Base-by-base conservation (phyloP, 1,140 invertebrate genomes). In the Heliconius nattereri region DNA sequence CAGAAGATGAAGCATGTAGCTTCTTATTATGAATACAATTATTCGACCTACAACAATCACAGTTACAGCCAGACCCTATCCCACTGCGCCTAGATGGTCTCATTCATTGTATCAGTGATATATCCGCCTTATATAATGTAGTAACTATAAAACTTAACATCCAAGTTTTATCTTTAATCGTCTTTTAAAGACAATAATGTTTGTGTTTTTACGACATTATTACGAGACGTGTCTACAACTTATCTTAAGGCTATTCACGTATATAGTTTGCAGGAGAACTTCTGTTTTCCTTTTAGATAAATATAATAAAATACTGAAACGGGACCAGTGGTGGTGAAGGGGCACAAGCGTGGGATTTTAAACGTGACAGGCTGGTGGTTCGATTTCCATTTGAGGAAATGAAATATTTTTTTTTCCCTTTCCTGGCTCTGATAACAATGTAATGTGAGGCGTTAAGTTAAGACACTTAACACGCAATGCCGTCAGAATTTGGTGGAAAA, bases 161-260 rank as follows among this genome's bases (percentile, higher is more conserved):
- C 3, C n/a, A 60, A 60, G 7, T 60, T 60, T 23, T 60, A 23
- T 60, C 57, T 60, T 60, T 8, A 54, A 54, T 54, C 52, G 52
- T 54, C 20, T 54, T n/a, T 54, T 60, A 26, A 60, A 60, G 57
- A 60, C 23, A 60, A 23, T 60, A 60, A 60, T 26, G 23, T 60
- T 60, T 60, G 57, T 60, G 8, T 60, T 60, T 60, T 60, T 60
- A 60, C 57, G 57, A 60, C n/a, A 60, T 60, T 60, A 60, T 60
- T 60, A 60, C n/a, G 57, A 23, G 9, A 23, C 57, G n/a, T 60
- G 57, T 26, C 20, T 60, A n/a, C 57, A 9, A 11, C 57, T 60
- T 60, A 60, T 60, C n/a, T 60, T 23, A 60, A 60, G 9, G 57
- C 57, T 60, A 60, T 60, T 23, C 57, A 60, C n/a, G 57, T 60